Evolutionary conservation across 2,888 invertebrate species (phyloP), one percentile per base, ranked within the genome.

Genomic region (Scaptomyza flava): DNA sequence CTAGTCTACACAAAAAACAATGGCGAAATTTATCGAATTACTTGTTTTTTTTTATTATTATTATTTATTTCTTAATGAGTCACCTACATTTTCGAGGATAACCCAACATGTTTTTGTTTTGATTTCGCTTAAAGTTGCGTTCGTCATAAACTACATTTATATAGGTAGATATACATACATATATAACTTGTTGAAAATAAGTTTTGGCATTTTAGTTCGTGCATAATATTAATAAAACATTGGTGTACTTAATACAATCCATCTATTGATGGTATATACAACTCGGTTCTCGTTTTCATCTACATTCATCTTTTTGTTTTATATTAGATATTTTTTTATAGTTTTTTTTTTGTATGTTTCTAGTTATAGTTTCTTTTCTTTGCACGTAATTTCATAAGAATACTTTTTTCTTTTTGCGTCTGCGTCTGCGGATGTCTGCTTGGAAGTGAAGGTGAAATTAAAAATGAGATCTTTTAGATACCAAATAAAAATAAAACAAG

Each of bases 141-240:
- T 60, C 60, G 52, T 64, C 65, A 42, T 46, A 30, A 41, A 31
- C 36, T 51, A 36, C 2, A 47, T 8, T 31, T 6, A 47, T 7
- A 30, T 6, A 23, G 9, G 5, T 20, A 31, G 5, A 31, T 30
- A n/a, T 31, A 17, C 6, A 30, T 14, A 31, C 14, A 12, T 17
- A n/a, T 20, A 9, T 50, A 38, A 30, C n/a, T 42, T 62, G 36
- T 63, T 63, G 45, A 43, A 63, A 41, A 63, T 58, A 53, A 46
- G 66, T 68, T 83, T 83, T 83, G 82, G 82, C 80, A 85, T 87
- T 87, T 77, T 77, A 87, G 87, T 85, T 87, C 66, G 81, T 84
- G 84, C 65, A 81, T 81, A 57, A 63, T 84, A 63, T 72, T 75
- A 79, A 72, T 77, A 87, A 81, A 72, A 66, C 64, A 72, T 76